Evolutionary conservation across 2,797 vertebrate species (phyloP), one percentile per base, ranked within the genome.

Genomic region (Notolepis coatsorum): DNA sequence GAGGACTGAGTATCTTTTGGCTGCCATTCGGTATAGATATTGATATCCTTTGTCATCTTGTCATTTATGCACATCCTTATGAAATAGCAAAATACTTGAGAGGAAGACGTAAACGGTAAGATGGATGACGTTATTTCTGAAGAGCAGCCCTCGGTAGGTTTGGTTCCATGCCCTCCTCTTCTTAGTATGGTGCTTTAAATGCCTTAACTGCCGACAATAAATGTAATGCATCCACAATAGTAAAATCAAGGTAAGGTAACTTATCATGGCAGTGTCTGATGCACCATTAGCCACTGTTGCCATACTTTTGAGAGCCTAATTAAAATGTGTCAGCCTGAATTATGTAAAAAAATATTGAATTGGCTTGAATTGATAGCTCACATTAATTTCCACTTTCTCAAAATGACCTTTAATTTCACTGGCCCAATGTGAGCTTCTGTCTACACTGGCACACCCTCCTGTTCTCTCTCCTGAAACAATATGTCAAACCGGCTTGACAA

Each of bases 301-400:
- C 73, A 49, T 51, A 59, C 82, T 91, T 90, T 87, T 90, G 89
- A 90, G 92, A 84, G 86, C 79, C 86, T 90, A 90, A 93, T 92
- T 90, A 92, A 89, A 89, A 88, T 45, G 77, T 90, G 88, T 89
- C 88, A 87, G 76, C 51, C 76, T 85, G 81, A 91, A 89, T 84
- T 77, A 81, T 86, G 89, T 89, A 88, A 90, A 73, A 63, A 81
- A 84, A 82, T 81, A 82, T 28, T 71, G 75, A 85, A 84, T n/a
- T n/a, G 77, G 70, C 82, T 68, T 69, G 77, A 91, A 90, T 90
- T 89, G 86, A 92, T 91, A 83, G 87, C 84, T 76, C 77, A 79
- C 86, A 91, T 91, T 90, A 86, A 89, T 90, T 89, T 88, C 83
- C 88, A 80, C 82, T 85, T 81, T 88, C 81, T 87, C 79, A 73